phyloP scores from a whole-genome alignment of 2,888 invertebrate genomes.

The Microplitis manilae region DNA sequence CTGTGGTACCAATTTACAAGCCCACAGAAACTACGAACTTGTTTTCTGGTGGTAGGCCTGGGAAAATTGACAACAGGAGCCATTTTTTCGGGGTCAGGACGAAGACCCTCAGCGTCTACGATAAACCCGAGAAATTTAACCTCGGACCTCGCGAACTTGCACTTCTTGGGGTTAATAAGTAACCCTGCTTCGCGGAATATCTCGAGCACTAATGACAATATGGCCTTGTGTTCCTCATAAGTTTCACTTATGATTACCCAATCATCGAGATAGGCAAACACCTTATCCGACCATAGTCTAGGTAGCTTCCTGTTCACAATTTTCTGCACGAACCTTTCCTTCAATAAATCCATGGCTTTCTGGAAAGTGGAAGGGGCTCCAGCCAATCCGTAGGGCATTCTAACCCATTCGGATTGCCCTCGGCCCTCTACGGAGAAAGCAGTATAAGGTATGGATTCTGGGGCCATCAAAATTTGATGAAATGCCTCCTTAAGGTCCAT shows the following conservation, averaged over 20 bases:
- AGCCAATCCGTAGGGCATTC: constrained; percentile 34
- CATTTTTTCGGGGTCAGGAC: constrained; percentile 39
- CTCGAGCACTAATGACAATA: too few relatives aligned
- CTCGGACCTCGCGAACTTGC: too few relatives aligned
- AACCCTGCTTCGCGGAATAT: too few relatives aligned
- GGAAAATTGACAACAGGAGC: constrained; percentile 19
- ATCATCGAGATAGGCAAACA: constrained; percentile 34
- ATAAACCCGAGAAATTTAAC: not conserved
- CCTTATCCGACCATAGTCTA: not conserved
- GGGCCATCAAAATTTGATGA: constrained; percentile 34
- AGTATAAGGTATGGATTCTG: constrained; percentile 16
- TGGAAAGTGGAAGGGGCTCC: constrained; percentile 41
- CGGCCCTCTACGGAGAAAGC: constrained; percentile 30
- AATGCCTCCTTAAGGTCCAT: constrained; percentile 38
- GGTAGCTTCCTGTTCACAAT: constrained; percentile 25
- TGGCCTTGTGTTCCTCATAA: too few relatives aligned
- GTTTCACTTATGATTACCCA: constrained; percentile 12
- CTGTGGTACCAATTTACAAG: constrained; percentile 43
- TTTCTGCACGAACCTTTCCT: too few relatives aligned
- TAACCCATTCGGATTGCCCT: constrained; percentile 13
- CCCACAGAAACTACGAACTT: constrained; percentile 38
- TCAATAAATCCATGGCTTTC: constrained; percentile 17
- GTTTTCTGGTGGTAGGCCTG: constrained; percentile 27
- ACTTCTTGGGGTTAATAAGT: too few relatives aligned
- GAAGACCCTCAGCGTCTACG: constrained; percentile 31